These are phyloP conservation scores for Gopherus flavomarginatus DNA, from an alignment of 2,113 vertebrate genomes.

Conservation along the genomic window DNA sequence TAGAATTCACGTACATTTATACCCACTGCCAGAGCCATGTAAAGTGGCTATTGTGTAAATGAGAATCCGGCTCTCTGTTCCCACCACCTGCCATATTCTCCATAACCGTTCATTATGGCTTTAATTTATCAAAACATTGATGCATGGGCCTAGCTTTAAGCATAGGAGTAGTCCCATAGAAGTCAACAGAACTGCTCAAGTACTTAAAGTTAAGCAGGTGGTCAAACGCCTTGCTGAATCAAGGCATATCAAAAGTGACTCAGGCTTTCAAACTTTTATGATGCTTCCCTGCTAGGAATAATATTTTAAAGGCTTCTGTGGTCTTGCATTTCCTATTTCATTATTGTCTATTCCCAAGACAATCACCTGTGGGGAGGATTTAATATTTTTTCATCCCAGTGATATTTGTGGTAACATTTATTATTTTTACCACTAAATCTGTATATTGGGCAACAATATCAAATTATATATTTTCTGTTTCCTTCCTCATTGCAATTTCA, in stretches of 20 bases:
- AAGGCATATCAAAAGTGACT: not conserved
- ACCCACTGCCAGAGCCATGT: not conserved
- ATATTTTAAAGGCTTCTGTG: conserved; percentile 9
- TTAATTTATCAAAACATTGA: not conserved
- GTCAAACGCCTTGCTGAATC: rapidly evolving
- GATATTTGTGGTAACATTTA: conserved; percentile 50
- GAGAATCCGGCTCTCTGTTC: not conserved
- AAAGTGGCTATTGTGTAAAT: not conserved
- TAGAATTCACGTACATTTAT: rapidly evolving
- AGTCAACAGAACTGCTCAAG: rapidly evolving
- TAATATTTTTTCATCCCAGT: conserved; percentile 7
- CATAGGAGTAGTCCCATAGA: not conserved
- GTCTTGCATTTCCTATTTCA: conserved; percentile 48
- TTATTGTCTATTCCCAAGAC: conserved; percentile 31
- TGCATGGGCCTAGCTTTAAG: not conserved
- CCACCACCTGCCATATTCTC: conserved; percentile 41
- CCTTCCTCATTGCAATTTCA: not conserved
- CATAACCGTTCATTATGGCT: rapidly evolving
- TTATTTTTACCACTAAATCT: not conserved
- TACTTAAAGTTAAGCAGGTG: rapidly evolving
- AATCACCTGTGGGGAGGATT: conserved; percentile 12
- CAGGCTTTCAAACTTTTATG: conserved; percentile 33
- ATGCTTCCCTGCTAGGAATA: conserved; percentile 43
- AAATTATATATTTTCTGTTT: rapidly evolving
- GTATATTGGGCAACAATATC: rapidly evolving